phyloP scores from a whole-genome alignment of 2,888 invertebrate genomes.

The Spisula solida region DNA sequence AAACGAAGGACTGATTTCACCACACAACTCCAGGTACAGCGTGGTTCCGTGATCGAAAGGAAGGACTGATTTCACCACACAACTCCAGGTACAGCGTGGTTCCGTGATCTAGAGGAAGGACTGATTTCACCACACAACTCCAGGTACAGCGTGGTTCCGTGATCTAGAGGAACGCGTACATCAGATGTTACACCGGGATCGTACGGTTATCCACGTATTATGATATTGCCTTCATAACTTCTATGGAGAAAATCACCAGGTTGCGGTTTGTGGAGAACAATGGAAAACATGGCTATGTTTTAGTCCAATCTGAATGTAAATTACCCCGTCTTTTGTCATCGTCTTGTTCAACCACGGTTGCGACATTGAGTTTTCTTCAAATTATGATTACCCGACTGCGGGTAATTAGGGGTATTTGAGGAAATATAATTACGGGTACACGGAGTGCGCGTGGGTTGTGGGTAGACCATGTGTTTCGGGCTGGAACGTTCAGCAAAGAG shows the following conservation, averaged over 20 bases:
- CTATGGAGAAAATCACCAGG: background rate
- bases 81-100: too few species aligned
- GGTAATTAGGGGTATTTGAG: conserved; percentile 18
- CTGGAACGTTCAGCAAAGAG: conserved; percentile 3
- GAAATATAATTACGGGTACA: conserved; percentile 7
- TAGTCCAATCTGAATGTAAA: background rate
- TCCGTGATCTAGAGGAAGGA: too few species aligned
- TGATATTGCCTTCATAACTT: background rate
- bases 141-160: too few species aligned
- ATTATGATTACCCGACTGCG: background rate
- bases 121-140: too few species aligned
- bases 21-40: too few species aligned
- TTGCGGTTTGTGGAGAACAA: background rate
- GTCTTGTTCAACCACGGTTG: background rate
- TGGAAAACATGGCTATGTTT: background rate
- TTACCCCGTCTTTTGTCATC: background rate
- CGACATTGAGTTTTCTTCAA: background rate
- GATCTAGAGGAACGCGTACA: background rate
- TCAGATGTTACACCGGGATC: background rate
- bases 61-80: too few species aligned
- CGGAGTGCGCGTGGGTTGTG: conserved; percentile 4
- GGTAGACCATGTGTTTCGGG: background rate
- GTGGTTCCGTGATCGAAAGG: too few species aligned
- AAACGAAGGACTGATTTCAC: too few species aligned
- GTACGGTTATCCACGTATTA: background rate